phyloP scores from a whole-genome alignment of 53 echinoderm and acorn worm species.

The Patiria pectinifera region DNA sequence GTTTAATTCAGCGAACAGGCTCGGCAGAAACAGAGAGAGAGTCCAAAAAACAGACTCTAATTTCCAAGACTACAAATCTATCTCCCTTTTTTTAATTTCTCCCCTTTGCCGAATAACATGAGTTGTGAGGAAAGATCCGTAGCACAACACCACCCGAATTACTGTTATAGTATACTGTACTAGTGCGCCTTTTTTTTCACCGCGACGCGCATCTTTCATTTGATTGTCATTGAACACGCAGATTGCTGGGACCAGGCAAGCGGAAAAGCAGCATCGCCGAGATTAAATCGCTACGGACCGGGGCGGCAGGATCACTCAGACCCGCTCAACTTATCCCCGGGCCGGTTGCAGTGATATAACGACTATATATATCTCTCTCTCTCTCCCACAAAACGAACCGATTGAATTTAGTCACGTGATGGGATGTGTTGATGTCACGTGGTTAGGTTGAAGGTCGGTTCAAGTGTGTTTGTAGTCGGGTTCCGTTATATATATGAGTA shows the following conservation, averaged over 20 bases:
- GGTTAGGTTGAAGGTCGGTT: constrained; percentile 48
- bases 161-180: neutral
- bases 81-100: neutral
- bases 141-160: neutral
- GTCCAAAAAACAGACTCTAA: neutral
- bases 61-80: constrained; percentile 9
- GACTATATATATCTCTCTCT: too few relatives aligned
- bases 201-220: constrained; percentile 12
- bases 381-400: neutral
- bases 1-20: constrained; percentile 40
- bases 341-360: neutral
- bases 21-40: constrained; percentile 3
- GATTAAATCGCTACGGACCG: constrained; percentile 39
- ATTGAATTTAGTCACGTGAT: constrained; percentile 15
- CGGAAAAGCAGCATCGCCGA: constrained; percentile 25
- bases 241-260: constrained; percentile 41
- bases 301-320: constrained; percentile 40
- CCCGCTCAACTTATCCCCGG: constrained; percentile 31
- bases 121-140: neutral
- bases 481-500: neutral
- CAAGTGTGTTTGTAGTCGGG: neutral
- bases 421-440: constrained; percentile 30
- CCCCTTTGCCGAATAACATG: neutral
- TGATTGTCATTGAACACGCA: constrained; percentile 48
- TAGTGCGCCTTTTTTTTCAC: neutral